Conservation (phyloP, 2,797 vertebrate species). For the Dicrostonyx torquatus region DNA sequence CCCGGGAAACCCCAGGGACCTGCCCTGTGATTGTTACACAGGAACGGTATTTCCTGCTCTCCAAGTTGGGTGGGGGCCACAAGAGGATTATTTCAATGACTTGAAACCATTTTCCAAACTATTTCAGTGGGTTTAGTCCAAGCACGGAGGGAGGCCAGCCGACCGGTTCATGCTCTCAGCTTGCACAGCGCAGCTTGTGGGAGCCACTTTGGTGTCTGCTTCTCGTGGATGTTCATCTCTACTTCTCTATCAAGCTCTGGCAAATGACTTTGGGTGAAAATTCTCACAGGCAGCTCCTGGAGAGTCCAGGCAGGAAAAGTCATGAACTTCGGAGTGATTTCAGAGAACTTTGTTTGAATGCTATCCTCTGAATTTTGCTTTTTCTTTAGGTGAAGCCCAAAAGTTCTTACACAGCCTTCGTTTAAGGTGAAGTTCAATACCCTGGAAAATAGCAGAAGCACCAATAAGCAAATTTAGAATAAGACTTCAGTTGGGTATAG, state of each 20-base stretch:
- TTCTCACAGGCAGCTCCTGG: not conserved
- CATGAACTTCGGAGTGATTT: not conserved
- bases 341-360: not conserved
- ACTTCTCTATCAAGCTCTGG: not conserved
- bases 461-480: slow-evolving; percentile 3
- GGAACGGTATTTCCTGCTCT: slow-evolving; percentile 78
- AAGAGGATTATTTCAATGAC: slow-evolving; percentile 55
- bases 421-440: not conserved
- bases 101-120: slow-evolving; percentile 23
- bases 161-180: not conserved
- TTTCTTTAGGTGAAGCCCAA: not conserved
- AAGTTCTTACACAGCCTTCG: not conserved
- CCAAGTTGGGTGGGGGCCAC: not conserved
- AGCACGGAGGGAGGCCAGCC: not conserved
- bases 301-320: not conserved
- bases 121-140: not conserved
- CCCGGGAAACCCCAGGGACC: slow-evolving; percentile 57
- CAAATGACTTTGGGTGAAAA: not conserved
- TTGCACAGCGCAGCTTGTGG: not conserved
- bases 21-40: slow-evolving; percentile 50
- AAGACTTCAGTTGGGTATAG: not conserved
- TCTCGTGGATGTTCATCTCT: not conserved
- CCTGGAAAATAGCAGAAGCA: not conserved
- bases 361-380: not conserved
- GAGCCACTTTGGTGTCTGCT: not conserved